These are phyloP conservation scores for Operophtera brumata DNA, from an alignment of 2,888 invertebrate genomes.

Conservation along the genomic window DNA sequence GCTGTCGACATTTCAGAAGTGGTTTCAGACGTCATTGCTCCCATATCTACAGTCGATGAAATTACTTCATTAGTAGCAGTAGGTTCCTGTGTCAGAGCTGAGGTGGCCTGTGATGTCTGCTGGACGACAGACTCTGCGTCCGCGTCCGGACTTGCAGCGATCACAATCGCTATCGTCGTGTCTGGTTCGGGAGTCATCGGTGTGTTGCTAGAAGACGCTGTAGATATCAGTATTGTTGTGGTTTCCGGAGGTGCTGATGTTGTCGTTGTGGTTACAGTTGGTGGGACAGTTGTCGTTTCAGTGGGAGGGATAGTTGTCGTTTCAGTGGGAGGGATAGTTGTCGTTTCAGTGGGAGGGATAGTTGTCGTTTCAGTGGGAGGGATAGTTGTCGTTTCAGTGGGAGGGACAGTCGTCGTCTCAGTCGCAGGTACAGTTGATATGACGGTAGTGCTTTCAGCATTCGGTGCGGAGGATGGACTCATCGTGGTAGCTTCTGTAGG, in stretches of 20 bases:
- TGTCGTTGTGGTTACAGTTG: slow-evolving; percentile 1
- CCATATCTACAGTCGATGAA: slow-evolving; percentile 34
- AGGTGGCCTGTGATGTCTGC: slow-evolving; percentile 39
- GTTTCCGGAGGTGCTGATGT: slow-evolving; percentile 29
- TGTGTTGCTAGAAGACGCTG: slow-evolving; percentile 23
- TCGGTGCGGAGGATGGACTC: slow-evolving; percentile 48
- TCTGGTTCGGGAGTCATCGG: slow-evolving; percentile 19
- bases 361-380: background rate
- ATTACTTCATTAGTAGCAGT: slow-evolving; percentile 48
- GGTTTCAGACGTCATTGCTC: slow-evolving; percentile 13
- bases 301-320: slow-evolving; percentile 14
- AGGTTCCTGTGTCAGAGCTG: slow-evolving; percentile 42
- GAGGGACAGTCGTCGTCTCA: slow-evolving; percentile 14
- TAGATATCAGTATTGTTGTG: slow-evolving; percentile 25
- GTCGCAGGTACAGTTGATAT: slow-evolving; percentile 21
- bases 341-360: too few relatives aligned
- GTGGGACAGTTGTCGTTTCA: slow-evolving; percentile 12
- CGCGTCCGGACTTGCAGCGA: slow-evolving; percentile 21
- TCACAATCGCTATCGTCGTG: slow-evolving; percentile 26
- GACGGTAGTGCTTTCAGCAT: slow-evolving; percentile 46
- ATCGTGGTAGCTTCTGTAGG: slow-evolving; percentile 45
- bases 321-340: slow-evolving; percentile 15
- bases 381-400: slow-evolving; percentile 20
- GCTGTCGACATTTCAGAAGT: slow-evolving; percentile 18
- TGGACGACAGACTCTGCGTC: slow-evolving; percentile 37